Evolutionary conservation across 2,113 vertebrate species (phyloP), one percentile per base, ranked within the genome.

Genomic region (Leucoraja erinaceus): DNA sequence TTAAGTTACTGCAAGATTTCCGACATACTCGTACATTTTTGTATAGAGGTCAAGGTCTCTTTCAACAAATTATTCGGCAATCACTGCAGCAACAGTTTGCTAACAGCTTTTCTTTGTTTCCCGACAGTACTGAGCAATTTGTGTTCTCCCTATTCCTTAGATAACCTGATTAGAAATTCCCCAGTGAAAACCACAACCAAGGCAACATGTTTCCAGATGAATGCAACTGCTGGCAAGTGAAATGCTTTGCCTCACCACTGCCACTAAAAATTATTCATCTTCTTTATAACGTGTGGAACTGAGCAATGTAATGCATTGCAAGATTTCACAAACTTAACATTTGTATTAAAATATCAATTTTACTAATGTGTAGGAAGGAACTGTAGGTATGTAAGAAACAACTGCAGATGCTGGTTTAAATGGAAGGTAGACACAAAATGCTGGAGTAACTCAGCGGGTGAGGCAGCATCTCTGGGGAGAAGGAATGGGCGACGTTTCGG

Each of bases 41-140:
- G 66, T 91, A 28, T 22, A 54, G 66, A 72, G 90, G 70, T 91
- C 90, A 91, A 91, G 90, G 90, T 72, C 90, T 54, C 54, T 9
- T 91, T 72, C 66, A 72, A 72, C 90, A 91, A 74, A 72, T 91
- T 28, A 91, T 38, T 91, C 68, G 12, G 66, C 18, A 47, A 16
- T 14, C 8, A 47, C 16, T 91, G 90, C 22, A 54, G 31, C 66
- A 74, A 28, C 3, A 20, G 0, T 72, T 31, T 33, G 70, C 28
- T 54, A 72, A 31, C 66, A 91, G 38, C 10, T 61, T 4, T 86
- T 70, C 33, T 90, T 22, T 90, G n/a, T 90, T 90, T 33, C 66
- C 47, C 11, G 12, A 9, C 61, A 68, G 16, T 66, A 33, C 16
- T 61, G 16, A 9, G 31, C 20, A 20, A 68, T 66, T 90, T 70